These are phyloP conservation scores for Drosophila monieri DNA, from an alignment of 2,888 invertebrate species.

Conservation along the genomic window DNA sequence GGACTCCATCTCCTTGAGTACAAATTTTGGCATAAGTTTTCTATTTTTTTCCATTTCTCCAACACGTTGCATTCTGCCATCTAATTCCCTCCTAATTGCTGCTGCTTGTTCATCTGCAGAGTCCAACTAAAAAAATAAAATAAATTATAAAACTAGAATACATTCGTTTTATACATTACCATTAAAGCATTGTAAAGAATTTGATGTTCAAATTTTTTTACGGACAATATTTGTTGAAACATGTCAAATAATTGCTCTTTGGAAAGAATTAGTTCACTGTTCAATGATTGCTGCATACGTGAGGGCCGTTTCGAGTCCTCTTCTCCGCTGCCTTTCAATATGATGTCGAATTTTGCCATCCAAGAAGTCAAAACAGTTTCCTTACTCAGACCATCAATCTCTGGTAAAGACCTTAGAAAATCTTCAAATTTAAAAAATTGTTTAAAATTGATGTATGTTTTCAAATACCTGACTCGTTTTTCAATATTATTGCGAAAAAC, in stretches of 20 bases:
- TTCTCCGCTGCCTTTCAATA: slow-evolving; percentile 95
- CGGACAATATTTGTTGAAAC: slow-evolving; percentile 99
- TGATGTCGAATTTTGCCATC: slow-evolving; percentile 99
- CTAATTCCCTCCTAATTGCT: slow-evolving; percentile 98
- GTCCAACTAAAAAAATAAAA: slow-evolving; percentile 92
- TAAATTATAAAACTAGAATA: background rate
- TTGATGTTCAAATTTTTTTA: slow-evolving; percentile 99
- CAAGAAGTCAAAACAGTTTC: slow-evolving; percentile 99
- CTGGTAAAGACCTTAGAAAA: slow-evolving; percentile 93
- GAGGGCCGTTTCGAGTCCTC: slow-evolving; percentile 94
- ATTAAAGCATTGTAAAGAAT: slow-evolving; percentile 98
- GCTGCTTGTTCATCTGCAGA: slow-evolving; percentile 99
- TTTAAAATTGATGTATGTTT: no score
- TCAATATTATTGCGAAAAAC: slow-evolving; percentile 99
- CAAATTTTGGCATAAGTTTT: slow-evolving; percentile 99
- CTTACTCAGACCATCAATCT: slow-evolving; percentile 99
- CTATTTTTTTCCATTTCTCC: slow-evolving; percentile 99
- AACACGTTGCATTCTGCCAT: slow-evolving; percentile 98
- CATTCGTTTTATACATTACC: slow-evolving; percentile 85
- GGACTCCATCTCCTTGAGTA: slow-evolving; percentile 99
- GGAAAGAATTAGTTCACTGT: slow-evolving; percentile 96
- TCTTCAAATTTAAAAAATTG: no score
- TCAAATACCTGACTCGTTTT: slow-evolving; percentile 93
- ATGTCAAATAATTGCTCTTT: slow-evolving; percentile 99
- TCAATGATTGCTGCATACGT: slow-evolving; percentile 93